Conservation (phyloP, 2,113 vertebrate species). For the Echinops telfairi region DNA sequence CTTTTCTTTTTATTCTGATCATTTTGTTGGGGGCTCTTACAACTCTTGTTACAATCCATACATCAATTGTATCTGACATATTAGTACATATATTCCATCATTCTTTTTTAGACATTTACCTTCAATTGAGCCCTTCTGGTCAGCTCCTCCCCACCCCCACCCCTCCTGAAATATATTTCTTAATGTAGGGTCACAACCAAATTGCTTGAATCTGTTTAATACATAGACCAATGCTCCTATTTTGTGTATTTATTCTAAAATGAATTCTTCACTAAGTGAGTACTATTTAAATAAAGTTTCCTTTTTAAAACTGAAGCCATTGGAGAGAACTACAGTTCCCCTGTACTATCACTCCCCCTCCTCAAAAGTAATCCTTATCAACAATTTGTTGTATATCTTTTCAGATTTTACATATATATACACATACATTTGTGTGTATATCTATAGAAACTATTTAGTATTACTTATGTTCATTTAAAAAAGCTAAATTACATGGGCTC, state of each 20-base stretch:
- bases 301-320: constrained; percentile 6
- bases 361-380: constrained; percentile 53
- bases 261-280: constrained; percentile 25
- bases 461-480: background rate
- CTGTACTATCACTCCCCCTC: background rate
- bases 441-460: constrained; percentile 5
- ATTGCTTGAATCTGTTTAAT: background rate
- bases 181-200: background rate
- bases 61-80: too few species aligned
- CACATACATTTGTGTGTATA: background rate
- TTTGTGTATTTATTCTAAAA: constrained; percentile 35
- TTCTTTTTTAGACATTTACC: too few species aligned
- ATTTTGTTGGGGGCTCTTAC: too few species aligned
- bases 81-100: too few species aligned
- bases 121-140: too few species aligned
- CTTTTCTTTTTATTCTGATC: too few species aligned
- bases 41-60: too few species aligned
- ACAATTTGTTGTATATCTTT: constrained; percentile 5
- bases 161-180: constrained; percentile 3
- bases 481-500: background rate
- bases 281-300: constrained; percentile 40
- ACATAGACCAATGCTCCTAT: background rate
- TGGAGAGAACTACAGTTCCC: background rate
- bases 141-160: too few species aligned
- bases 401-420: constrained; percentile 1